A percentile compares a stretch with the other conserved stretches of the same genome.
Evolutionary conservation across 1,140 invertebrate genomes (phyloP).

Genomic region (Dreissena rostriformis): DNA sequence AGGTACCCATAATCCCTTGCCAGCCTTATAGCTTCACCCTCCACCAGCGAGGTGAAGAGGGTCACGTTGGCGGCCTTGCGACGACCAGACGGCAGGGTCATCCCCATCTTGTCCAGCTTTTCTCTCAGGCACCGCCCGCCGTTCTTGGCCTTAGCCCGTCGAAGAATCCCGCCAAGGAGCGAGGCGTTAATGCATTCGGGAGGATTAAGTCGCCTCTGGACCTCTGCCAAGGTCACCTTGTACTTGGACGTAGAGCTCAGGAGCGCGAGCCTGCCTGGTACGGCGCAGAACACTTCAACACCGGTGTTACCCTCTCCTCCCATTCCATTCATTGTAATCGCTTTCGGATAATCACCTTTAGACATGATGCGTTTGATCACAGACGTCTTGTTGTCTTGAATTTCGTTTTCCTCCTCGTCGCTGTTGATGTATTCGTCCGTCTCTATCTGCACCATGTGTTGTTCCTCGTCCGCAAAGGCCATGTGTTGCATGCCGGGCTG

Average conservation of each 20-base stretch:
- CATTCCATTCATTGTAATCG: slow-evolving; percentile 64
- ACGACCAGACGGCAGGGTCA: slow-evolving; percentile 98
- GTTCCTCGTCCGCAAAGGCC: slow-evolving; percentile 31
- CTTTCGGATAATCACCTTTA: slow-evolving; percentile 32
- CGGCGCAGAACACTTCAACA: slow-evolving; percentile 91
- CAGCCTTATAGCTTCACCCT: slow-evolving; percentile 99
- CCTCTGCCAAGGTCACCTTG: slow-evolving; percentile 99
- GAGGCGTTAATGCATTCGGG: slow-evolving; percentile 99
- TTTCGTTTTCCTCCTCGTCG: slow-evolving; percentile 21
- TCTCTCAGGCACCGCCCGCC: slow-evolving; percentile 97
- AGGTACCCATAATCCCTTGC: slow-evolving; percentile 99
- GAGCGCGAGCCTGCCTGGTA: slow-evolving; percentile 97
- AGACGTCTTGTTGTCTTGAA: slow-evolving; percentile 37
- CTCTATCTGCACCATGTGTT: slow-evolving; percentile 34
- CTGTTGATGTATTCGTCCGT: slow-evolving; percentile 26
- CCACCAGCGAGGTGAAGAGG: slow-evolving; percentile 97
- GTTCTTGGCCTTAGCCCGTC: slow-evolving; percentile 99
- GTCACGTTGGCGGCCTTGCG: slow-evolving; percentile 99
- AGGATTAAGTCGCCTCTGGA: slow-evolving; percentile 97
- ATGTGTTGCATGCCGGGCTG: slow-evolving; percentile 17
- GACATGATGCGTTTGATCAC: slow-evolving; percentile 46
- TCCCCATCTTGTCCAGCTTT: slow-evolving; percentile 98
- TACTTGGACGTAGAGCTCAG: slow-evolving; percentile 99
- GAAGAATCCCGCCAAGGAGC: slow-evolving; percentile 97
- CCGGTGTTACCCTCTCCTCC: slow-evolving; percentile 75